Evolutionary conservation across 64 coral and sea anemone species (phyloP).

Genomic region (Montipora capricornis): DNA sequence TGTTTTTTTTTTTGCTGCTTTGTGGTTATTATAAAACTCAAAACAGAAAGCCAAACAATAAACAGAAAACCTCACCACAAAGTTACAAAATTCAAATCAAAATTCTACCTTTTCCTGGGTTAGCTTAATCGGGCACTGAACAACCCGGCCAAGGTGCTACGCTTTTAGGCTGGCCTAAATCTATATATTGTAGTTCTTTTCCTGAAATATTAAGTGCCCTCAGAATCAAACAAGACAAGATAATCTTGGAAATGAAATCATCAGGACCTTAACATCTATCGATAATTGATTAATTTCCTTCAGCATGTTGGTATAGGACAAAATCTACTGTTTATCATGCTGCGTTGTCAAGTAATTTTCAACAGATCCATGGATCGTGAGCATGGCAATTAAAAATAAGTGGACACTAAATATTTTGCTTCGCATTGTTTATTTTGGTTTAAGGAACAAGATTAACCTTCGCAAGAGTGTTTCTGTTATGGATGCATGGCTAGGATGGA

Average conservation of each 20-base stretch:
- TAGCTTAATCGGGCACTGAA: too few relatives aligned
- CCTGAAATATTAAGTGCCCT: neutral
- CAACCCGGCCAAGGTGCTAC: too few relatives aligned
- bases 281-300: slow-evolving; percentile 31
- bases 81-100: too few relatives aligned
- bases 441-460: neutral
- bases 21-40: too few relatives aligned
- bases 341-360: neutral
- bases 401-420: slow-evolving; percentile 21
- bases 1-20: too few relatives aligned
- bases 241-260: slow-evolving; percentile 9
- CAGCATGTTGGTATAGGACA: neutral
- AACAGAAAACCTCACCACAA: too few relatives aligned
- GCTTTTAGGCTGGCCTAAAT: too few relatives aligned
- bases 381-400: neutral
- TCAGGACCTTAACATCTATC: slow-evolving; percentile 7
- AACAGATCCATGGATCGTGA: neutral
- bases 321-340: slow-evolving; percentile 29
- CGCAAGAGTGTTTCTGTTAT: slow-evolving; percentile 6
- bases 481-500: neutral
- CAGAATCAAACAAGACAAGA: slow-evolving; percentile 3
- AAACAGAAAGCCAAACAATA: too few relatives aligned
- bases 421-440: too few relatives aligned
- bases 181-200: neutral
- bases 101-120: too few relatives aligned